Base-by-base conservation (phyloP, 2,113 vertebrate species). In the Gymnarchus niloticus region DNA sequence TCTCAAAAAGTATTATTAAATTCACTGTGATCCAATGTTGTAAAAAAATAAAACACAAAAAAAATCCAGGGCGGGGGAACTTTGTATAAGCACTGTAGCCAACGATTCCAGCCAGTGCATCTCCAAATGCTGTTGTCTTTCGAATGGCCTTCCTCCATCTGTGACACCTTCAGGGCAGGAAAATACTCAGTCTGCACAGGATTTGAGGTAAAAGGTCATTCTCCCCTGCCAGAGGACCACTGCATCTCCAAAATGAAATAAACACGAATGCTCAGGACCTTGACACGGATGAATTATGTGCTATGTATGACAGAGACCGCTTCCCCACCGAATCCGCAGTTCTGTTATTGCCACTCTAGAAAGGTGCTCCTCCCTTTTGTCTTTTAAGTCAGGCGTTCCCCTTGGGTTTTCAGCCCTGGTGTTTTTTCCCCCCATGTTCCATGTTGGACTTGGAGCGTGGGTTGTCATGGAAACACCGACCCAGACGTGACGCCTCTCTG, bases 281-380 rank as follows among this genome's bases (percentile, higher is more conserved):
- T 83, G 73, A 90, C 85, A 84, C 84, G 10, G 87, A 87, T 87
- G 85, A 41, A 83, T 48, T 21, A 76, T 86, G 91, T 91, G 91
- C 92, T 88, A 1, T 85, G 88, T 88, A 69, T 91, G 88, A 84
- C 44, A 7, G 21, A 87, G 73, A 90, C 61, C 87, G 76, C 86
- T 48, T 5, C 61, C 87, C 87, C 1, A 90, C 87, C 48, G 61
- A 19, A 33, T 77, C 88, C 28, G 87, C 86, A 86, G 86, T 88
- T 92, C 88, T 89, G 90, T 97, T 97, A 97, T 97, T 97, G 96
- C 95, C 95, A 56, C 56, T 87, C 48, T 85, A 37, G n/a, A 73
- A 78, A 48, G 23, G n/a, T 21, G 33, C 78, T 14, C 51, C 25
- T 86, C 17, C 83, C 33, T 91, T 65, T 83, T 48, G 41, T 51